phyloP scores from a whole-genome alignment of 2,113 vertebrate species.

The Plecturocebus donacophilus region DNA sequence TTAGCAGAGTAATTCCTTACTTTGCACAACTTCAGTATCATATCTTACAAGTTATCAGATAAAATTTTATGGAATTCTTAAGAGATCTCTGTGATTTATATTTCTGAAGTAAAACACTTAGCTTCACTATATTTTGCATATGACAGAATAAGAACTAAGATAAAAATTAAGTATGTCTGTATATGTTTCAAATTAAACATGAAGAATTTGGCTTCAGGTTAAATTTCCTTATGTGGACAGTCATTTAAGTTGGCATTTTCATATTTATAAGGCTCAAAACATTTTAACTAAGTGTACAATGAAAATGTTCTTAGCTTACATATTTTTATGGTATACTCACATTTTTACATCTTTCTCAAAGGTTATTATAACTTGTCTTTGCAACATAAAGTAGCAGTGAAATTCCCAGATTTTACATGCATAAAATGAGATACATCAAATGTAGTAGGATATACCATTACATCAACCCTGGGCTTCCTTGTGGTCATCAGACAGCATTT shows the following conservation, averaged over 20 bases:
- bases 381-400: neutral
- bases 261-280: slow-evolving; percentile 52
- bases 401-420: neutral
- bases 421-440: slow-evolving; percentile 25
- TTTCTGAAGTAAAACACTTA: slow-evolving; percentile 54
- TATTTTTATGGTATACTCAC: slow-evolving; percentile 27
- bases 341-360: slow-evolving; percentile 52
- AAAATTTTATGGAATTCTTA: slow-evolving; percentile 54
- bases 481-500: slow-evolving; percentile 62
- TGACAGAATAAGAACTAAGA: slow-evolving; percentile 59
- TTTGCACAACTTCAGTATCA: slow-evolving; percentile 33
- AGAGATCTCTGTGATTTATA: slow-evolving; percentile 43
- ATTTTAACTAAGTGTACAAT: slow-evolving; percentile 30
- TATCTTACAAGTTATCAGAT: slow-evolving; percentile 51
- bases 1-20: slow-evolving; percentile 29
- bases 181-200: slow-evolving; percentile 49
- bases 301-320: slow-evolving; percentile 42
- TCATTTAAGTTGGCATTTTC: slow-evolving; percentile 35
- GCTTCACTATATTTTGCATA: slow-evolving; percentile 36
- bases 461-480: slow-evolving; percentile 40
- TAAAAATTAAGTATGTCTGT: slow-evolving; percentile 50
- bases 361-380: slow-evolving; percentile 36
- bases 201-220: slow-evolving; percentile 14
- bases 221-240: slow-evolving; percentile 47
- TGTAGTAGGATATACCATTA: neutral